These are phyloP conservation scores for Ormyrus nitidulus DNA, from an alignment of 2,888 invertebrate species.

Conservation along the genomic window DNA sequence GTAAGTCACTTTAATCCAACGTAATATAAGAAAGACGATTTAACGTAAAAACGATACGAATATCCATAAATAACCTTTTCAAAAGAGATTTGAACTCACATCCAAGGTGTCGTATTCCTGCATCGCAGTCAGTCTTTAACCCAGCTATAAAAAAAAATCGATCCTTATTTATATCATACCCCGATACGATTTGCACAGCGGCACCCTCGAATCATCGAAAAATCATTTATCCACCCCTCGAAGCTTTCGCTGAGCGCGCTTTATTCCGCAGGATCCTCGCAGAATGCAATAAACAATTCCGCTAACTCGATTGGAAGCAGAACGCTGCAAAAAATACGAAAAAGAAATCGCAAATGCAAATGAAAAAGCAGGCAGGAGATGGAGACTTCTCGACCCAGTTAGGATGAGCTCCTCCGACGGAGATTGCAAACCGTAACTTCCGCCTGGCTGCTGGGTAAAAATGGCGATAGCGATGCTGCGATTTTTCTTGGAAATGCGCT, in stretches of 20 bases:
- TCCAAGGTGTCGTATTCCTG: too few relatives aligned
- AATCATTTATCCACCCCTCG: slow-evolving; percentile 31
- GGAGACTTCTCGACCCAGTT: slow-evolving; percentile 56
- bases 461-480: not conserved
- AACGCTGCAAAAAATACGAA: not conserved
- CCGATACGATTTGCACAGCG: not conserved
- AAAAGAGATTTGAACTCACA: too few relatives aligned
- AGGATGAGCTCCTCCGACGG: slow-evolving; percentile 51
- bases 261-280: not conserved
- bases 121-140: too few relatives aligned
- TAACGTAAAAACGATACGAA: too few relatives aligned
- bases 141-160: slow-evolving; percentile 20
- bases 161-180: slow-evolving; percentile 7
- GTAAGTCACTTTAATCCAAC: too few relatives aligned
- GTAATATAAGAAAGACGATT: too few relatives aligned
- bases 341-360: slow-evolving; percentile 48
- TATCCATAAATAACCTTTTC: too few relatives aligned
- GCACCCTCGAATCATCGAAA: slow-evolving; percentile 42
- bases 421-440: slow-evolving; percentile 64
- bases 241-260: not conserved
- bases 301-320: slow-evolving; percentile 4
- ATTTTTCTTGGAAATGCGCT: slow-evolving; percentile 22
- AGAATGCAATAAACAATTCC: slow-evolving; percentile 35
- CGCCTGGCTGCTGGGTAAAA: slow-evolving; percentile 50
- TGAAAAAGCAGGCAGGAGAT: slow-evolving; percentile 48